Base-by-base conservation (phyloP, 2,797 vertebrate genomes). In the Philypnodon macrostomus region DNA sequence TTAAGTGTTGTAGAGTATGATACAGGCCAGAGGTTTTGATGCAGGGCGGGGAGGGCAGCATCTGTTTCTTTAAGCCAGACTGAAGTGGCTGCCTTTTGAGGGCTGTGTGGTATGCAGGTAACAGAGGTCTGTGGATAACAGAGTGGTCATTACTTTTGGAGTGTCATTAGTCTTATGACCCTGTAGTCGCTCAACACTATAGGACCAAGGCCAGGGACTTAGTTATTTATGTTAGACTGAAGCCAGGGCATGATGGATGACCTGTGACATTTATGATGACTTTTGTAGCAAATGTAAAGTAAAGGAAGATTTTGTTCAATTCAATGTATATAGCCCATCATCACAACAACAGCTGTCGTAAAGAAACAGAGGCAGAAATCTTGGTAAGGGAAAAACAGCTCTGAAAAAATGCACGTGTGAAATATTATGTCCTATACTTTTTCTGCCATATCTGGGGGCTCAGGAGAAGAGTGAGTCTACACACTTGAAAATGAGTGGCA, bases 121-220 rank as follows among this genome's bases (percentile, higher is more conserved):
- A 31, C 55, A 67, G n/a, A 58, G 31, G 54, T 70, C 42, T 60
- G 41, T 40, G 37, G 58, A 47, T 77, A 72, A 71, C 38, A 55
- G 54, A 61, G 64, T 64, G 37, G 53, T 8, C 27, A 64, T 74
- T 76, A 60, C 31, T 70, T 49, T 60, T 75, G 59, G 68, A 57
- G 70, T 70, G 63, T 81, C 55, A 70, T 81, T 75, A 83, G 44
- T 56, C 71, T 55, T 58, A 47, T 46, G 63, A 58, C 65, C 66
- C 67, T 73, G 58, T 78, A 82, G 67, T 65, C 24, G n/a, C 45
- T 48, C 63, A 76, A 47, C 24, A 59, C 17, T 29, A n/a, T n/a
- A 7, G 77, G 77, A 82, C 72, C 86, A 63, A 85, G 75, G 73
- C 40, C 71, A 63, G 4, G 4, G 31, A 47, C 27, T 29, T 27